Evolutionary conservation across 1,140 invertebrate species (phyloP).

Genomic region (Wasmannia auropunctata): DNA sequence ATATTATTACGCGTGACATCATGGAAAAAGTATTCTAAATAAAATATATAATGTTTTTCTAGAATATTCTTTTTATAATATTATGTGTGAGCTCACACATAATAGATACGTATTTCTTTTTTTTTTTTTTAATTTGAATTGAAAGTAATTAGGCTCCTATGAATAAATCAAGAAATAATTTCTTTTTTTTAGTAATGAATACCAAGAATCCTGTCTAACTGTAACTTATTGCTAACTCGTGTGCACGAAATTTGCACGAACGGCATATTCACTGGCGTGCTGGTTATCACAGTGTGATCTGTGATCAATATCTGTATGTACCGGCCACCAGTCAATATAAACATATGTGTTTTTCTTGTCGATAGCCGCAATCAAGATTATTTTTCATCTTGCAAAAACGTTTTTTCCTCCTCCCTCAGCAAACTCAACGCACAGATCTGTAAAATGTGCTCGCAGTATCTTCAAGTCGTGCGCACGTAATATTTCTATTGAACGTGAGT

Average conservation of each 20-base stretch:
- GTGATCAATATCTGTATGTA: neutral
- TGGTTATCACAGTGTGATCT: neutral
- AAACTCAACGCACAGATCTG: neutral
- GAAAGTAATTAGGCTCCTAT: too few relatives aligned
- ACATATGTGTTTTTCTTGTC: neutral
- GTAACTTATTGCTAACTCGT: neutral
- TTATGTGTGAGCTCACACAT: neutral
- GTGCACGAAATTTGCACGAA: neutral
- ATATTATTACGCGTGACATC: too few relatives aligned
- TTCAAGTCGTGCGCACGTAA: neutral
- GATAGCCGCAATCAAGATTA: neutral
- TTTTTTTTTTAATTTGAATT: too few relatives aligned
- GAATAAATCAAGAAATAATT: too few relatives aligned
- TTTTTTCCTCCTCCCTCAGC: too few relatives aligned
- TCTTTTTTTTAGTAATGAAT: neutral
- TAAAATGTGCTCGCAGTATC: neutral
- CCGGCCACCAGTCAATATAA: neutral
- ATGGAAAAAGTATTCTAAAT: too few relatives aligned
- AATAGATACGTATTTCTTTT: neutral
- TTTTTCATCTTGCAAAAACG: neutral
- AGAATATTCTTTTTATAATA: neutral
- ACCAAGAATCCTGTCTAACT: neutral
- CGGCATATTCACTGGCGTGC: neutral
- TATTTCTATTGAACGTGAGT: conserved; percentile 30
- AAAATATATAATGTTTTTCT: neutral